Conservation (phyloP, 2,888 invertebrate species). For the Invenusta paracnida region DNA sequence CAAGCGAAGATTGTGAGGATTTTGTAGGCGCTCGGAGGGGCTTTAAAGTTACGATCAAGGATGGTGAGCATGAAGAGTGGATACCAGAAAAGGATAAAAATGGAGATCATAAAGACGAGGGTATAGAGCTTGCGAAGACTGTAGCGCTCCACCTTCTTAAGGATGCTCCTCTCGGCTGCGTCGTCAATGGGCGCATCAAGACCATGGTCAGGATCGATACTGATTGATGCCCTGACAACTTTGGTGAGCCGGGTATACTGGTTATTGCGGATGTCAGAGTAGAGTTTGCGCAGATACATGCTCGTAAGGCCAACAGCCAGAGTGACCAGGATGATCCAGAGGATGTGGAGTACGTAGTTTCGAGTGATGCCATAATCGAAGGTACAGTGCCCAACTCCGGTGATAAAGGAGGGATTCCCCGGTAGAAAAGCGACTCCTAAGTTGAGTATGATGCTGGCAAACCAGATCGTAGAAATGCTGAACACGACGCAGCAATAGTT, state of each 20-base stretch:
- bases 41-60: slow-evolving; percentile 55
- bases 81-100: slow-evolving; percentile 80
- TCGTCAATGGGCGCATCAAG: slow-evolving; percentile 34
- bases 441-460: slow-evolving; percentile 82
- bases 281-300: slow-evolving; percentile 74
- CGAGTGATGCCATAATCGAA: slow-evolving; percentile 79
- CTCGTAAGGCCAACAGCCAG: slow-evolving; percentile 78
- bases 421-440: slow-evolving; percentile 66
- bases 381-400: slow-evolving; percentile 77
- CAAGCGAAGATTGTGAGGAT: slow-evolving; percentile 56
- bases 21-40: slow-evolving; percentile 55
- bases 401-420: slow-evolving; percentile 56
- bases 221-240: slow-evolving; percentile 21
- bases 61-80: slow-evolving; percentile 80
- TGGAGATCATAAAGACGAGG: slow-evolving; percentile 50
- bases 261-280: slow-evolving; percentile 63
- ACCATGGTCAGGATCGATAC: slow-evolving; percentile 12
- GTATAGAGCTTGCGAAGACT: slow-evolving; percentile 46
- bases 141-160: slow-evolving; percentile 45
- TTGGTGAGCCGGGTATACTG: slow-evolving; percentile 30
- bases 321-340: slow-evolving; percentile 82
- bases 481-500: slow-evolving; percentile 71
- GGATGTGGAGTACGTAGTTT: slow-evolving; percentile 81
- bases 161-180: slow-evolving; percentile 44
- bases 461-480: slow-evolving; percentile 87